Evolutionary conservation across 2,888 invertebrate species (phyloP).

Genomic region (Brachyptera risi): DNA sequence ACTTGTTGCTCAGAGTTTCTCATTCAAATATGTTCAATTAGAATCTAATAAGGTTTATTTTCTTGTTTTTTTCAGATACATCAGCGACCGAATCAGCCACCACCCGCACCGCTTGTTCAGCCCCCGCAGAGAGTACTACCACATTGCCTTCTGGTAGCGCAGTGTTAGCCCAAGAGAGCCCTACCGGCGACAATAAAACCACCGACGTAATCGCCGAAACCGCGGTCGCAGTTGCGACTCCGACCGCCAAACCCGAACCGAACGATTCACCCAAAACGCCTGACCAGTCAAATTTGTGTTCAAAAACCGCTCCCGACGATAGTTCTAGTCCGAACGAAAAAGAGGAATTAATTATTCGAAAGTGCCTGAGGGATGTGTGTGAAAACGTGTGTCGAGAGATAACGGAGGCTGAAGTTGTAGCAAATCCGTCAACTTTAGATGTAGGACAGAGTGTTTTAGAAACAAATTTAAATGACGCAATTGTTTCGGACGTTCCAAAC

Average conservation of each 20-base stretch:
- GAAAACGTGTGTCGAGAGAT: neutral
- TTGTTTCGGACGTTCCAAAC: neutral
- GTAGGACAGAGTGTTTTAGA: too few species aligned
- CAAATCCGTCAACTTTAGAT: neutral
- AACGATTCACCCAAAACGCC: neutral
- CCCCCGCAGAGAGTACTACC: neutral
- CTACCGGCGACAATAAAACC: neutral
- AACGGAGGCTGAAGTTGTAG: neutral
- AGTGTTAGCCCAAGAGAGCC: neutral
- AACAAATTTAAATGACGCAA: too few species aligned
- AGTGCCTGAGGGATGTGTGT: slow-evolving; percentile 3
- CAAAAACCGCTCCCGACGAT: neutral
- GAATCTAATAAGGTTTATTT: neutral
- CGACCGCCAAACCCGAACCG: neutral
- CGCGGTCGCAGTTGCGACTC: neutral
- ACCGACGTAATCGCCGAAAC: too few species aligned
- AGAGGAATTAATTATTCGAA: neutral
- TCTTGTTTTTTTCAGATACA: neutral
- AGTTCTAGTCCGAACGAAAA: neutral
- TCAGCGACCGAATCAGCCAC: neutral
- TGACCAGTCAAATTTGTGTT: neutral
- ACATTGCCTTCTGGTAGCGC: slow-evolving; percentile 1
- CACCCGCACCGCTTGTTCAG: neutral
- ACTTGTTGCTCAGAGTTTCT: too few species aligned
- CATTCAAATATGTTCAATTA: too few species aligned